A percentile compares a stretch with the other conserved stretches of the same genome.
Evolutionary conservation across 1,140 invertebrate genomes (phyloP).

Genomic region (Dermatophagoides farinae): DNA sequence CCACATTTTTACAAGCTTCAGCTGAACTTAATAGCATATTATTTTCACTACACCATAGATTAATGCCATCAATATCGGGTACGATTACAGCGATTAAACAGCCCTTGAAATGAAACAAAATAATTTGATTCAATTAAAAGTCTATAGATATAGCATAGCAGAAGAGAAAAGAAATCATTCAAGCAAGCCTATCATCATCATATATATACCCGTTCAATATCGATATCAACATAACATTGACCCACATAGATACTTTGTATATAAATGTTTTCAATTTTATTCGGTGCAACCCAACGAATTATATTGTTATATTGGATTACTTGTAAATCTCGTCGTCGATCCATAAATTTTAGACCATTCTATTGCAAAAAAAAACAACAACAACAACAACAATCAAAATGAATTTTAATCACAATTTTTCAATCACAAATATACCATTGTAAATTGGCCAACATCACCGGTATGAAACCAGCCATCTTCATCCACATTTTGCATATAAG

Average conservation of each 20-base stretch:
- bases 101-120: neutral
- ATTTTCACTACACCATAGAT: slow-evolving; percentile 13
- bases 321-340: slow-evolving; percentile 58
- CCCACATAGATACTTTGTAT: slow-evolving; percentile 71
- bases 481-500: slow-evolving; percentile 25
- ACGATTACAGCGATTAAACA: slow-evolving; percentile 8
- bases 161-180: too few relatives aligned
- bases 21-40: slow-evolving; percentile 8
- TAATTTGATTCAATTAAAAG: too few relatives aligned
- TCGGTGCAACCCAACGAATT: slow-evolving; percentile 68
- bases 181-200: too few relatives aligned
- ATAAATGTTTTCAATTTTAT: slow-evolving; percentile 97
- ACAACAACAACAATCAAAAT: neutral
- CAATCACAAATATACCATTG: neutral
- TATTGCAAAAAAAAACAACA: neutral
- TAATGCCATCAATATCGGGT: slow-evolving; percentile 10
- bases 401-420: neutral
- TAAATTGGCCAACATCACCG: slow-evolving; percentile 52
- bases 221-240: slow-evolving; percentile 91
- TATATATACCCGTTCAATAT: slow-evolving; percentile 61
- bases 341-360: slow-evolving; percentile 55
- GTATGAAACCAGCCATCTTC: slow-evolving; percentile 78
- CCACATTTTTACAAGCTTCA: slow-evolving; percentile 12
- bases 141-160: too few relatives aligned
- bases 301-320: too few relatives aligned